Evolutionary conservation across 1,140 invertebrate species (phyloP).

Genomic region (Polyergus mexicanus): DNA sequence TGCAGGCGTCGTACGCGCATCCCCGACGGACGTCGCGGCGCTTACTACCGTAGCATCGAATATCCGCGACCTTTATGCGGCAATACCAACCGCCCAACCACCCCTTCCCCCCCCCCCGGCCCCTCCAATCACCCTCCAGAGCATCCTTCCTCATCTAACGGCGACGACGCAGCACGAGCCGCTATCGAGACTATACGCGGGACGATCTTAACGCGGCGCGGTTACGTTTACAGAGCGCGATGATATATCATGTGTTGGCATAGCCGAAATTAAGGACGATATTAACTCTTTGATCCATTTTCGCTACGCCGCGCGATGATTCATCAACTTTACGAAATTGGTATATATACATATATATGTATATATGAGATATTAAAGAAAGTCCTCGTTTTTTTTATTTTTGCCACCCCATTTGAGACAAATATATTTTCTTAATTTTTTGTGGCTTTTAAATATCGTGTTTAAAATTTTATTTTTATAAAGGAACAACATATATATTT

Average conservation of each 20-base stretch:
- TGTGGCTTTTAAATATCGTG: background rate
- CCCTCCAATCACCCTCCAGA: background rate
- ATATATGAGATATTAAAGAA: slow-evolving; percentile 29
- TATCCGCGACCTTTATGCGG: slow-evolving; percentile 70
- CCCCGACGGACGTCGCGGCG: slow-evolving; percentile 70
- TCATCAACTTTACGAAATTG: slow-evolving; percentile 5
- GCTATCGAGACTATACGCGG: slow-evolving; percentile 18
- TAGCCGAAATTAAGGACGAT: slow-evolving; percentile 48
- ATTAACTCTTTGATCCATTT: slow-evolving; percentile 42
- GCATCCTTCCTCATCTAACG: slow-evolving; percentile 13
- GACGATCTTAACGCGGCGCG: slow-evolving; percentile 19
- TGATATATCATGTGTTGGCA: slow-evolving; percentile 48
- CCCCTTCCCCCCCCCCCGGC: no score
- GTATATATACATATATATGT: background rate
- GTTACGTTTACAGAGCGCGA: slow-evolving; percentile 41
- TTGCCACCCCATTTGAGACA: background rate
- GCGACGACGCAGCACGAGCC: slow-evolving; percentile 24
- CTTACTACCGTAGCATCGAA: slow-evolving; percentile 66
- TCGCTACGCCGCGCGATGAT: background rate
- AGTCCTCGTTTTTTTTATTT: background rate
- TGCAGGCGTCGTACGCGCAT: slow-evolving; percentile 39
- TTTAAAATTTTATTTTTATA: no score
- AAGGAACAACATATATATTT: no score
- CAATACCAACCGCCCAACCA: slow-evolving; percentile 23
- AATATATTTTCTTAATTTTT: background rate